phyloP scores from a whole-genome alignment of 1,140 invertebrate species.

The Ditylenchus dipsaci region DNA sequence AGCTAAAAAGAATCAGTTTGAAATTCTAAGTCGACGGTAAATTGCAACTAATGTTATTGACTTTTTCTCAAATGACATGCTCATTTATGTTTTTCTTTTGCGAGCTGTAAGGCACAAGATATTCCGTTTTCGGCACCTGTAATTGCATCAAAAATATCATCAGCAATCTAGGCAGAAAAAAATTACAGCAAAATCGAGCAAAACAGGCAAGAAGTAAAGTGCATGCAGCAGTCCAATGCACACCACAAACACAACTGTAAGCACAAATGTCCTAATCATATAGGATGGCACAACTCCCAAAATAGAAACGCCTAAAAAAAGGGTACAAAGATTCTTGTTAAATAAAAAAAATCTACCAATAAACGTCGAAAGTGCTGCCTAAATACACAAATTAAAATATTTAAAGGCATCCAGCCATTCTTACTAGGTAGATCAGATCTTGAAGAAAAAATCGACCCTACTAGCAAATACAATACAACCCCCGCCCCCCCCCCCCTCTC shows the following conservation, averaged over 20 bases:
- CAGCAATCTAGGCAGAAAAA: neutral
- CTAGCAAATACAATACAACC: too few relatives aligned
- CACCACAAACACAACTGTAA: conserved; percentile 52
- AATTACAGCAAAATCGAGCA: conserved; percentile 41
- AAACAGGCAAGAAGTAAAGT: conserved; percentile 47
- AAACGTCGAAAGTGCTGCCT: neutral
- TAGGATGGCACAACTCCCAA: conserved; percentile 50
- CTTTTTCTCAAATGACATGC: too few relatives aligned
- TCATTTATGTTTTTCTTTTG: too few relatives aligned
- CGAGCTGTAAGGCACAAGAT: conserved; percentile 21
- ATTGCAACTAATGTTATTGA: too few relatives aligned
- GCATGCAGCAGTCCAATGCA: conserved; percentile 47
- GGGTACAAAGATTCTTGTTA: too few relatives aligned
- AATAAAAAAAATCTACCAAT: conserved; percentile 4
- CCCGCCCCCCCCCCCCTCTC: too few relatives aligned
- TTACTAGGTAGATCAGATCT: too few relatives aligned
- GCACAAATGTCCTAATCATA: conserved; percentile 51
- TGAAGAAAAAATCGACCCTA: too few relatives aligned
- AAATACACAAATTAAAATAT: too few relatives aligned
- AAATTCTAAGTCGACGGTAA: too few relatives aligned
- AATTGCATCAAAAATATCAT: neutral
- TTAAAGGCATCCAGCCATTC: too few relatives aligned
- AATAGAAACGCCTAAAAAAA: conserved; percentile 44
- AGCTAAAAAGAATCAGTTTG: too few relatives aligned
- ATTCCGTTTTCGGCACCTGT: conserved; percentile 27